phyloP scores from a whole-genome alignment of 1,140 invertebrate species.

The Delia radicum region DNA sequence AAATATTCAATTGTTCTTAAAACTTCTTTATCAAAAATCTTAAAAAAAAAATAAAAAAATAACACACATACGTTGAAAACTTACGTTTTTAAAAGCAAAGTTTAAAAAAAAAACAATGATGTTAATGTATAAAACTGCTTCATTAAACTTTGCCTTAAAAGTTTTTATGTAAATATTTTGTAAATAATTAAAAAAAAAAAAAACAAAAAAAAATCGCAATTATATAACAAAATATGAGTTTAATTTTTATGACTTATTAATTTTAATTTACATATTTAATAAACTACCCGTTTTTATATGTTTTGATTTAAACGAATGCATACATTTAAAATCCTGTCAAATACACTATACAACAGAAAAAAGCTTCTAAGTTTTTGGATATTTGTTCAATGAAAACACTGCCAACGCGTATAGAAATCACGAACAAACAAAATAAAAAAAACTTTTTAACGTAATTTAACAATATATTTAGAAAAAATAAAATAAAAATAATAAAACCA shows the following conservation, averaged over 20 bases:
- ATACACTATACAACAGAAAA: slow-evolving; percentile 15
- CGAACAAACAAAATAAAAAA: slow-evolving; percentile 24
- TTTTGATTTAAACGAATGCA: slow-evolving; percentile 1
- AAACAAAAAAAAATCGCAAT: background rate
- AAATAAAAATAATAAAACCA: background rate
- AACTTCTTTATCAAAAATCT: background rate
- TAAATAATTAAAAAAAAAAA: slow-evolving; percentile 25
- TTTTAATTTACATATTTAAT: background rate
- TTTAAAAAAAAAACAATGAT: background rate
- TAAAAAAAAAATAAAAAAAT: background rate
- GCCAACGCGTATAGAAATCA: slow-evolving; percentile 26
- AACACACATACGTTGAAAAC: background rate
- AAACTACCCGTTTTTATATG: background rate
- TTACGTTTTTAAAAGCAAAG: background rate
- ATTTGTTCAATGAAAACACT: slow-evolving; percentile 25
- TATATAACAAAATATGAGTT: slow-evolving; percentile 34
- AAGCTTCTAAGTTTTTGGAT: slow-evolving; percentile 14
- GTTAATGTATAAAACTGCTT: background rate
- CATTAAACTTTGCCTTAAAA: background rate
- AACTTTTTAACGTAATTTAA: slow-evolving; percentile 24
- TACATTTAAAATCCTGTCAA: slow-evolving; percentile 3
- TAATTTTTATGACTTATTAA: slow-evolving; percentile 2
- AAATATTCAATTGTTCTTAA: background rate
- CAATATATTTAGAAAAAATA: slow-evolving; percentile 20
- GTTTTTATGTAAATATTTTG: slow-evolving; percentile 44